These are phyloP conservation scores for Hydrocynus forskahlii DNA, from an alignment of 2,797 vertebrate species.

Conservation along the genomic window DNA sequence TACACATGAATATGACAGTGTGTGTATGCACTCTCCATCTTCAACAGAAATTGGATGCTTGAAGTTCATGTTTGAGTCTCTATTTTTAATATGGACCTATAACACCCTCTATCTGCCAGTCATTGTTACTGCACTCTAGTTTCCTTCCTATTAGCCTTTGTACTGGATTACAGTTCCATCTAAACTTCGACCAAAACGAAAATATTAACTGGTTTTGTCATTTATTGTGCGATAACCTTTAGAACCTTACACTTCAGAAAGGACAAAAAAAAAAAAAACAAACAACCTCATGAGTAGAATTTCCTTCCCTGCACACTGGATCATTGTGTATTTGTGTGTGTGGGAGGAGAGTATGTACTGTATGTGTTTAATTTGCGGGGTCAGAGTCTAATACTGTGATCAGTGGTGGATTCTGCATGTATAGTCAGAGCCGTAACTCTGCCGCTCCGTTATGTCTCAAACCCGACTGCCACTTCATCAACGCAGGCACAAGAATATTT, in stretches of 20 bases:
- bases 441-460: constrained; percentile 23
- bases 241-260: constrained; percentile 26
- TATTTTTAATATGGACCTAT: constrained; percentile 21
- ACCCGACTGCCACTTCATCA: constrained; percentile 53
- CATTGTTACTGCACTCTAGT: constrained; percentile 29
- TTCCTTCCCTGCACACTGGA: constrained; percentile 12
- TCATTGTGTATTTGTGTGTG: constrained; percentile 4
- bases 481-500: constrained; percentile 77
- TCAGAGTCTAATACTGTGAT: constrained; percentile 49
- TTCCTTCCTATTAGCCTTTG: not conserved
- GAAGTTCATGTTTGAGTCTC: not conserved
- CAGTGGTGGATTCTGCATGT: constrained; percentile 43
- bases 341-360: constrained; percentile 45
- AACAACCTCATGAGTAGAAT: constrained; percentile 32
- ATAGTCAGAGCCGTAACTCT: constrained; percentile 27
- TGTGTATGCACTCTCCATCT: not conserved
- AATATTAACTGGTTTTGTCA: constrained; percentile 36
- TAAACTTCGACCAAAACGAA: constrained; percentile 39
- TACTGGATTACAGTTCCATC: constrained; percentile 20
- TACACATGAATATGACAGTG: not conserved
- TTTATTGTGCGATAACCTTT: constrained; percentile 23
- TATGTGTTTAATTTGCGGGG: constrained; percentile 34
- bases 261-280: not conserved
- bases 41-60: not conserved
- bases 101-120: constrained; percentile 29